Percentiles rank a stretch among this genome's conserved stretches.
Evolutionary conservation across 2,797 vertebrate genomes (phyloP).

Genomic region (Amphiprion clarkii): DNA sequence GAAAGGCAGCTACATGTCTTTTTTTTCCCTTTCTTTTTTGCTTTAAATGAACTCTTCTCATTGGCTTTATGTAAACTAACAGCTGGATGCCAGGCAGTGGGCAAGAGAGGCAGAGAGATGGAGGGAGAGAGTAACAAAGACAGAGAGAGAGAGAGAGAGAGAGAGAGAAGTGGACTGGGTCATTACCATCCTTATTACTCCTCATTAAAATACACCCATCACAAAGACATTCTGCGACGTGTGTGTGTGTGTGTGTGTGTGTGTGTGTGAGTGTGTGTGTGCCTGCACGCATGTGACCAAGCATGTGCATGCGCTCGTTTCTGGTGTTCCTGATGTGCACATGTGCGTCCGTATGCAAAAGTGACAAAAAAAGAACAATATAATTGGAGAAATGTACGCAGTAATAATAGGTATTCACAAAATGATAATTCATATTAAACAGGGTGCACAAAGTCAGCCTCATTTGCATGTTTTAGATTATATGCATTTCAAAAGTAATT

Average conservation of each 20-base stretch:
- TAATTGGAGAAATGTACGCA: constrained; percentile 98
- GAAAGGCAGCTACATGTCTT: constrained; percentile 44
- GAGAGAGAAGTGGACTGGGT: constrained; percentile 78
- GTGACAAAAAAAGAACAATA: constrained; percentile 94
- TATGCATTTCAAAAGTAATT: constrained; percentile 99
- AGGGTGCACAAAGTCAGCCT: constrained; percentile 98
- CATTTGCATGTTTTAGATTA: constrained; percentile 99
- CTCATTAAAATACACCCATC: constrained; percentile 87
- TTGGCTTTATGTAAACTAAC: constrained; percentile 63
- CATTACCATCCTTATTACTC: constrained; percentile 88
- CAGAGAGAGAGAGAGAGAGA: constrained; percentile 29
- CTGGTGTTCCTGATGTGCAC: constrained; percentile 66
- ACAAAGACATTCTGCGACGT: constrained; percentile 74
- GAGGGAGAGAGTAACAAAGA: constrained; percentile 45
- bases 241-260: constrained; percentile 31
- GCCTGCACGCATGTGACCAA: constrained; percentile 47
- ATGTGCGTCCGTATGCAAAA: constrained; percentile 80
- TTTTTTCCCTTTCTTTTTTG: constrained; percentile 9
- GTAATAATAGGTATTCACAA: constrained; percentile 99
- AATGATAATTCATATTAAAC: constrained; percentile 99
- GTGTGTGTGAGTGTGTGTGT: constrained; percentile 19
- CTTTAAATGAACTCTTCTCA: constrained; percentile 61
- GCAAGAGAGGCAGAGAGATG: constrained; percentile 42
- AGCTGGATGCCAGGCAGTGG: constrained; percentile 57
- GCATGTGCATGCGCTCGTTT: constrained; percentile 52